These are phyloP conservation scores for Camponotus floridanus DNA, from an alignment of 1,140 invertebrate genomes.

Conservation along the genomic window DNA sequence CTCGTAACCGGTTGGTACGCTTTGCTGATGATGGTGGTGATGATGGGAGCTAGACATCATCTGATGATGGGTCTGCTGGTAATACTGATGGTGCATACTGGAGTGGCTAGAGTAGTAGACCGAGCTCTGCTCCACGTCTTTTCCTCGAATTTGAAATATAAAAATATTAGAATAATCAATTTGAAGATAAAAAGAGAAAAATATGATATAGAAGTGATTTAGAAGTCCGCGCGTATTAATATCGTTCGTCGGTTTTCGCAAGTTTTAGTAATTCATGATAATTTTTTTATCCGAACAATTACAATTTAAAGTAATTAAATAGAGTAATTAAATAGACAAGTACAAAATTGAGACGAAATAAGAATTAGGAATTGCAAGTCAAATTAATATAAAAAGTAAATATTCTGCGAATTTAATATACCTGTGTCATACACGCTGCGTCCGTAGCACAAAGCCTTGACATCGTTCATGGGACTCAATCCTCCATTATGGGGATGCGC, in stretches of 20 bases:
- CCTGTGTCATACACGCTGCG: slow-evolving; percentile 83
- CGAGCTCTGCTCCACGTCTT: slow-evolving; percentile 82
- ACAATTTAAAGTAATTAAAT: no score
- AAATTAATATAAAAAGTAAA: no score
- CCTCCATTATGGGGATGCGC: slow-evolving; percentile 80
- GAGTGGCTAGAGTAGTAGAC: slow-evolving; percentile 84
- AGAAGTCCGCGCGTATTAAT: not conserved
- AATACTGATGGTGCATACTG: slow-evolving; percentile 85
- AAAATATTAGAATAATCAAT: slow-evolving; percentile 7
- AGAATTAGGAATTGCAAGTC: not conserved
- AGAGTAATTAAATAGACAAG: no score
- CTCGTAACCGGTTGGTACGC: slow-evolving; percentile 83
- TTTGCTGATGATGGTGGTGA: slow-evolving; percentile 83
- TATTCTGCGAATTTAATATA: slow-evolving; percentile 35
- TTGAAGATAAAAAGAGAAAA: not conserved
- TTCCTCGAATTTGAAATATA: slow-evolving; percentile 72
- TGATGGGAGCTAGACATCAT: slow-evolving; percentile 81
- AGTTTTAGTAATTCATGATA: not conserved
- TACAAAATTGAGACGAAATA: not conserved
- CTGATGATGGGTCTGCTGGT: slow-evolving; percentile 83
- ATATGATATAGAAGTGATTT: not conserved
- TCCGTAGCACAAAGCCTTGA: slow-evolving; percentile 82
- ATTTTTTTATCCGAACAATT: not conserved
- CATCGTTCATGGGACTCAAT: slow-evolving; percentile 83
- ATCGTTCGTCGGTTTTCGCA: not conserved